Conservation (phyloP, 1,140 invertebrate species). For the Chelonus insularis region DNA sequence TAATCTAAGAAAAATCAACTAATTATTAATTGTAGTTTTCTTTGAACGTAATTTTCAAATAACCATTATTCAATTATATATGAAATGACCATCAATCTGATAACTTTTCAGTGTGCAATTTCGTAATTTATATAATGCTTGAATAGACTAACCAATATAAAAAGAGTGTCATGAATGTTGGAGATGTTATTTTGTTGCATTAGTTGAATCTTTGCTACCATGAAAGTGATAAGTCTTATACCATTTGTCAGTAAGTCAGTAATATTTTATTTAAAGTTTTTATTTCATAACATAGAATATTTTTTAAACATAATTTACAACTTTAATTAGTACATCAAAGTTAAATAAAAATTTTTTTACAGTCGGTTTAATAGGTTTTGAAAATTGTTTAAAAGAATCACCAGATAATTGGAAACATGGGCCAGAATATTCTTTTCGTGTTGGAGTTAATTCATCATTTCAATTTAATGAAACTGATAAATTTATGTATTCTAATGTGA, state of each 20-base stretch:
- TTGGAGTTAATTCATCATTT: constrained; percentile 7
- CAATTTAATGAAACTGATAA: background rate
- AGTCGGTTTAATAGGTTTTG: constrained; percentile 19
- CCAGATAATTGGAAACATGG: constrained; percentile 23
- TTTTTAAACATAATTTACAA: no score
- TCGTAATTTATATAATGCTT: constrained; percentile 8
- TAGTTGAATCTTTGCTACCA: background rate
- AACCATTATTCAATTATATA: constrained; percentile 2
- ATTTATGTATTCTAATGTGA: constrained; percentile 3
- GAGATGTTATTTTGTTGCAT: background rate
- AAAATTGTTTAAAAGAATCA: constrained; percentile 13
- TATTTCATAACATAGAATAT: background rate
- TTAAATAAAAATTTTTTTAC: no score
- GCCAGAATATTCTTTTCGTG: constrained; percentile 16
- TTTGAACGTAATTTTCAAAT: constrained; percentile 6
- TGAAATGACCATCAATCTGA: background rate
- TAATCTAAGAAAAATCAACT: no score
- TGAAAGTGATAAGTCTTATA: constrained; percentile 18
- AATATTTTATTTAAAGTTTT: background rate
- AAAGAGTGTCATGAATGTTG: background rate
- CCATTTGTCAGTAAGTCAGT: constrained; percentile 21
- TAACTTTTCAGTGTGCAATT: constrained; percentile 15
- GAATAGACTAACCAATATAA: constrained; percentile 9
- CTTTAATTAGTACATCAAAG: no score
- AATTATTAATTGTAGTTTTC: no score